Conservation (phyloP, 2,888 invertebrate genomes). For the Caenorhabditis sinica region DNA sequence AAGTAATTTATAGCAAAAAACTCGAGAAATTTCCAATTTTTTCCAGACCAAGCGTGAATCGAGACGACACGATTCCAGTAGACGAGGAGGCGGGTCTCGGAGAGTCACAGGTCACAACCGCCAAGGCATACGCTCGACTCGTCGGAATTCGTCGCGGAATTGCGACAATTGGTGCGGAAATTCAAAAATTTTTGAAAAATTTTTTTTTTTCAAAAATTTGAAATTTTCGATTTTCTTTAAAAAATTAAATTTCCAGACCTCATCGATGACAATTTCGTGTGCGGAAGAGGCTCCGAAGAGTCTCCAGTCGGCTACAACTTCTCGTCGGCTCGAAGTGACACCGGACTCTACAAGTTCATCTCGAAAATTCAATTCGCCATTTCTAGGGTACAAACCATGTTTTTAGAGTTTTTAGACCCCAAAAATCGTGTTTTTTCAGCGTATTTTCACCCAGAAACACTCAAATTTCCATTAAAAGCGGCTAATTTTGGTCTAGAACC, state of each 20-base stretch:
- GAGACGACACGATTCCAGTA: slow-evolving; percentile 61
- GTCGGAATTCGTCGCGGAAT: slow-evolving; percentile 53
- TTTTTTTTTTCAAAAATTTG: not conserved
- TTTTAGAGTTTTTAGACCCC: not conserved
- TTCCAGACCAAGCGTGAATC: slow-evolving; percentile 24
- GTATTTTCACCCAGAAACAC: not conserved
- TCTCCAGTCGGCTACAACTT: slow-evolving; percentile 44
- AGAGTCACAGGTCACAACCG: slow-evolving; percentile 20
- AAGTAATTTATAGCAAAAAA: slow-evolving; percentile 25
- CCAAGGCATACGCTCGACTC: slow-evolving; percentile 44
- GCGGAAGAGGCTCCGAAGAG: slow-evolving; percentile 59
- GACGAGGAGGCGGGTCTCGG: slow-evolving; percentile 39
- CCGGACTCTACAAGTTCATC: slow-evolving; percentile 45
- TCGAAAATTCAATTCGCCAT: slow-evolving; percentile 51
- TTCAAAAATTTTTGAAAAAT: not conserved
- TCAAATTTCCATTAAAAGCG: not conserved
- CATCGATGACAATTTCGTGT: slow-evolving; percentile 48
- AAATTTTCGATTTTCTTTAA: not conserved
- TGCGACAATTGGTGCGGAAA: slow-evolving; percentile 45
- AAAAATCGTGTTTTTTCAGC: slow-evolving; percentile 11
- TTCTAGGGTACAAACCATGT: slow-evolving; percentile 31
- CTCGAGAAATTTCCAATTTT: not conserved
- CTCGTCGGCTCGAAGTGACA: slow-evolving; percentile 14
- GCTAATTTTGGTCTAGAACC: too few relatives aligned
- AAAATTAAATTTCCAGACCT: slow-evolving; percentile 48